Evolutionary conservation across 2,888 invertebrate species (phyloP), one percentile per base, ranked within the genome.

Genomic region (Campoplex nolae): DNA sequence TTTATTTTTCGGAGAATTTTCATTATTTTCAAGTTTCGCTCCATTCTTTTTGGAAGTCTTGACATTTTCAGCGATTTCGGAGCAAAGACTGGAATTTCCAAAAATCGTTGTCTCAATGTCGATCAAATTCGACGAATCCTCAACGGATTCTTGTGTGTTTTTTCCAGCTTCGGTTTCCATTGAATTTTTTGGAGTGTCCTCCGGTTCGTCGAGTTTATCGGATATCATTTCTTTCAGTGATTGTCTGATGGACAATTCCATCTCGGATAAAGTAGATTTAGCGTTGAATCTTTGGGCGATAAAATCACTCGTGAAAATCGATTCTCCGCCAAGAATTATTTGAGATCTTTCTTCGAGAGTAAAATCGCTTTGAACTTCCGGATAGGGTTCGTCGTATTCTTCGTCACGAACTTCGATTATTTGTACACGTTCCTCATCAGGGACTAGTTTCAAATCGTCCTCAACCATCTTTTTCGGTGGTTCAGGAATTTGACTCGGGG

Each of bases 401-500:
- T 94, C 94, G 82, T 92, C 93, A 3, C 92, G 90, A 76, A 94
- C 90, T 87, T 94, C 93, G 77, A 94, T 93, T 71, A 94, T 94
- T 76, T 94, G 94, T 28, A 94, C 94, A 11, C 94, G 91, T 86
- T 94, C 94, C 32, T 94, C 92, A n/a, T 94, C 94, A 0, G 94
- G 94, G 48, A 94, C 91, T 73, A 88, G 89, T 3, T 90, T 88
- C 7, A 93, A 86, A 71, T 91, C 88, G 11, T 88, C 83, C 54
- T 81, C 42, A 32, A 70, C 13, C n/a, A 16, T n/a, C 23, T 65
- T 48, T 35, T 58, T 87, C 86, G 28, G 0, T 18, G 8, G 3
- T 45, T 74, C 56, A 2, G 35, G 18, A 16, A 74, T 38, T 62
- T 42, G 11, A 16, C 8, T 6, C 38, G 38, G 38, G 16, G 45